These are phyloP conservation scores for Apamea crenata DNA, from an alignment of 2,888 invertebrate species.

Conservation along the genomic window DNA sequence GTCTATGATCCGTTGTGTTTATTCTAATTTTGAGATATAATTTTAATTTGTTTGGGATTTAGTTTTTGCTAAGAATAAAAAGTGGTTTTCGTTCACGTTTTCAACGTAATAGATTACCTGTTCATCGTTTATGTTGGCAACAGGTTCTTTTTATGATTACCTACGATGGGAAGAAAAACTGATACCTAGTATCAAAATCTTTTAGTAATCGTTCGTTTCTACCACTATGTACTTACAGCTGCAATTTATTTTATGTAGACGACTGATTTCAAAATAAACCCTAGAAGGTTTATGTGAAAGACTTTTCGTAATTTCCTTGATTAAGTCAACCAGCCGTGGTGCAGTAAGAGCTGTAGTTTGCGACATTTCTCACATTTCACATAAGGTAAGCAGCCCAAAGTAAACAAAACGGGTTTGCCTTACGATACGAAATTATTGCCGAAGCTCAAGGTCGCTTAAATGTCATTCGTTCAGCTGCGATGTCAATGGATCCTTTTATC, in stretches of 20 bases:
- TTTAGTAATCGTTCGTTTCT: not conserved
- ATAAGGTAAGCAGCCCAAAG: conserved; percentile 47
- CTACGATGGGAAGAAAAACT: not conserved
- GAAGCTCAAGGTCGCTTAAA: conserved; percentile 60
- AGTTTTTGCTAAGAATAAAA: conserved; percentile 5
- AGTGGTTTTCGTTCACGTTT: conserved; percentile 8
- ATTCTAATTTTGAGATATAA: conserved; percentile 6
- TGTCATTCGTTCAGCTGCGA: conserved; percentile 47
- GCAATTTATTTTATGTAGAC: not conserved
- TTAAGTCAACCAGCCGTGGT: conserved; percentile 3
- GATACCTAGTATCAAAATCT: not conserved
- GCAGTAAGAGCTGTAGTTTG: conserved; percentile 28
- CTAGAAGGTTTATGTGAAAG: conserved; percentile 17
- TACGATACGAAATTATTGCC: conserved; percentile 51
- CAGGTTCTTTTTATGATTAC: conserved; percentile 14
- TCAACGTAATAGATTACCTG: conserved; percentile 10
- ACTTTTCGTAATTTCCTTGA: conserved; percentile 26
- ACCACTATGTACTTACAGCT: not conserved
- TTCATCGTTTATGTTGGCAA: conserved; percentile 26
- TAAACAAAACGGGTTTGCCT: conserved; percentile 56
- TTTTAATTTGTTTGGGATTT: conserved; percentile 18
- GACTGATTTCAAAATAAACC: not conserved
- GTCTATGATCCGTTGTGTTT: not conserved
- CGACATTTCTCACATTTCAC: conserved; percentile 44
- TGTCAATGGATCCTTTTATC: conserved; percentile 33